Evolutionary conservation across 2,113 vertebrate genomes (phyloP).

Genomic region (Campylomormyrus tamandua): DNA sequence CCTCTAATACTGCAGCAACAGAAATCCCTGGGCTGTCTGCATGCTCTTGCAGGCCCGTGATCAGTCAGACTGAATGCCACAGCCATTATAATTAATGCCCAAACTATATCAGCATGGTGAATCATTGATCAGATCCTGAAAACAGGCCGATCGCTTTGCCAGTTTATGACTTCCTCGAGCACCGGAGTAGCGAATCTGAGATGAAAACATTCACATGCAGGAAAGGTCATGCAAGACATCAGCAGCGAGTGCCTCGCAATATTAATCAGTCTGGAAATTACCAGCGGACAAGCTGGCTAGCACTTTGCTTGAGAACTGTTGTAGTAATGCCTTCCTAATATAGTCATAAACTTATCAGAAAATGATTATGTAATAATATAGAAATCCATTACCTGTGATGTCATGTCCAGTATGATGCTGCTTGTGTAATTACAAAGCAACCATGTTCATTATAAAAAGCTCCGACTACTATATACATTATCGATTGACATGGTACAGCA

Average conservation of each 20-base stretch:
- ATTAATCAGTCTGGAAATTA: constrained; percentile 55
- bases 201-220: constrained; percentile 32
- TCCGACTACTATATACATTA: not conserved
- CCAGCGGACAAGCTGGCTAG: not conserved
- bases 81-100: not conserved
- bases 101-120: constrained; percentile 7
- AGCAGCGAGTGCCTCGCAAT: constrained; percentile 56
- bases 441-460: not conserved
- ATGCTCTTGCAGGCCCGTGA: not conserved
- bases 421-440: not conserved
- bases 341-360: not conserved
- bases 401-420: not conserved
- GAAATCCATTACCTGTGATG: not conserved
- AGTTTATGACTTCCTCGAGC: not conserved
- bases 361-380: not conserved
- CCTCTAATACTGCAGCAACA: not conserved
- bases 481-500: not conserved
- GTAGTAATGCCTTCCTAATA: not conserved
- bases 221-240: constrained; percentile 59
- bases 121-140: constrained; percentile 17
- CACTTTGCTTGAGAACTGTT: not conserved
- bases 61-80: not conserved
- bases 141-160: constrained; percentile 12
- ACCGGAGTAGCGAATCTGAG: constrained; percentile 1
- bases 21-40: not conserved